Percentiles rank a stretch among this genome's conserved stretches.
These are phyloP conservation scores for Gymnosoma rotundatum DNA, from an alignment of 2,888 invertebrate species.

Conservation along the genomic window DNA sequence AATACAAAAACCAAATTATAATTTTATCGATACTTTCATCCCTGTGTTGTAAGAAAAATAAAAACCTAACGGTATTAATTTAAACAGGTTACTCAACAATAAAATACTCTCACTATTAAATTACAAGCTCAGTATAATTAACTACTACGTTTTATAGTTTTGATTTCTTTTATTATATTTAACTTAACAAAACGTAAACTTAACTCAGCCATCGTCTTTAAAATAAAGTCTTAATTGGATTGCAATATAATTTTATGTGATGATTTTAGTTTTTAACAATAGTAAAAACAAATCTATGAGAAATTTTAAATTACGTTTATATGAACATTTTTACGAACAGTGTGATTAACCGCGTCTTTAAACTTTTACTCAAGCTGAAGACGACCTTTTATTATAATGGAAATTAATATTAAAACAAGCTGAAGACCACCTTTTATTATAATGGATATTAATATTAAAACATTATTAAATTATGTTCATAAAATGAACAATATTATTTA, in stretches of 20 bases:
- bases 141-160: neutral
- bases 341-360: constrained; percentile 18
- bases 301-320: neutral
- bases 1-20: too few species aligned
- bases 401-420: constrained; percentile 37
- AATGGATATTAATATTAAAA: constrained; percentile 49
- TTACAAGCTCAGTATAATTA: constrained; percentile 7
- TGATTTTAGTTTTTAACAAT: constrained; percentile 18
- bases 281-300: neutral
- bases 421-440: constrained; percentile 43
- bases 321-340: neutral
- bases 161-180: constrained; percentile 4
- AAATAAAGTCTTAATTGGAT: neutral
- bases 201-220: constrained; percentile 9
- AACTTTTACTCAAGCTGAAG: neutral
- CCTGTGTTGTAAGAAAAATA: neutral
- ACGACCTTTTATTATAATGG: constrained; percentile 49
- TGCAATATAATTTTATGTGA: constrained; percentile 19
- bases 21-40: too few species aligned
- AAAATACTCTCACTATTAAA: constrained; percentile 9
- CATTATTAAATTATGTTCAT: neutral
- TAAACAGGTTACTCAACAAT: constrained; percentile 1
- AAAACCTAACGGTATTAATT: constrained; percentile 20
- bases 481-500: neutral
- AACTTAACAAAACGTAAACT: neutral